Conservation (phyloP, 2,888 invertebrate species). For the Ochropleura plecta region DNA sequence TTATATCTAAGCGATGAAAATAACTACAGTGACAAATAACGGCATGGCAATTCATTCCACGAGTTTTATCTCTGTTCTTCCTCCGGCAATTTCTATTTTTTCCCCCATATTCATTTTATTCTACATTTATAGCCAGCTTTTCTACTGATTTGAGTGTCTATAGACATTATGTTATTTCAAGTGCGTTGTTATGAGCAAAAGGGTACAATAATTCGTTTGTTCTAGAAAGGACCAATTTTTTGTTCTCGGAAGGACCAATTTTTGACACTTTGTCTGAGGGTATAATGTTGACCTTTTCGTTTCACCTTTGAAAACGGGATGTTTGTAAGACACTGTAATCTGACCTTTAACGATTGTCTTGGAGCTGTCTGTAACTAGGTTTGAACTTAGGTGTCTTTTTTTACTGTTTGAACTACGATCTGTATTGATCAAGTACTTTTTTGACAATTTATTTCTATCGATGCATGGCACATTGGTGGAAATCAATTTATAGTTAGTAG, state of each 20-base stretch:
- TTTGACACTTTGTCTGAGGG: constrained; percentile 19
- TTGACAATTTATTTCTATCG: background rate
- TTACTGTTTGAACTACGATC: background rate
- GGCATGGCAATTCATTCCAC: constrained; percentile 29
- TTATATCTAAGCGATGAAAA: constrained; percentile 14
- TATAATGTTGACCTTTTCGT: constrained; percentile 32
- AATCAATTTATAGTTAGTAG: background rate
- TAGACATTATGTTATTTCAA: constrained; percentile 33
- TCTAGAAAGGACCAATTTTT: constrained; percentile 15
- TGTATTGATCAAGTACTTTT: background rate
- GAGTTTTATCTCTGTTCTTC: constrained; percentile 33
- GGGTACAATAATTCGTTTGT: background rate
- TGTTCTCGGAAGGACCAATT: constrained; percentile 6
- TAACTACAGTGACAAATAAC: constrained; percentile 16
- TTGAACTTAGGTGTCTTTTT: background rate
- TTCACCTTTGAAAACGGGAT: constrained; percentile 23
- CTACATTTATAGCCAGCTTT: constrained; percentile 13
- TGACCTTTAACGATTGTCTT: constrained; percentile 48
- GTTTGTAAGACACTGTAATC: constrained; percentile 23
- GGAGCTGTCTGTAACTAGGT: constrained; percentile 28
- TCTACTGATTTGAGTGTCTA: constrained; percentile 14
- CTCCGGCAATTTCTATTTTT: constrained; percentile 16
- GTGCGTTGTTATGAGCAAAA: constrained; percentile 12
- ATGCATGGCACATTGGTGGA: background rate
- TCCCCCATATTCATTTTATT: constrained; percentile 27